Evolutionary conservation across 2,888 invertebrate species (phyloP), one percentile per base, ranked within the genome.

Genomic region (Drosophila ustulata): DNA sequence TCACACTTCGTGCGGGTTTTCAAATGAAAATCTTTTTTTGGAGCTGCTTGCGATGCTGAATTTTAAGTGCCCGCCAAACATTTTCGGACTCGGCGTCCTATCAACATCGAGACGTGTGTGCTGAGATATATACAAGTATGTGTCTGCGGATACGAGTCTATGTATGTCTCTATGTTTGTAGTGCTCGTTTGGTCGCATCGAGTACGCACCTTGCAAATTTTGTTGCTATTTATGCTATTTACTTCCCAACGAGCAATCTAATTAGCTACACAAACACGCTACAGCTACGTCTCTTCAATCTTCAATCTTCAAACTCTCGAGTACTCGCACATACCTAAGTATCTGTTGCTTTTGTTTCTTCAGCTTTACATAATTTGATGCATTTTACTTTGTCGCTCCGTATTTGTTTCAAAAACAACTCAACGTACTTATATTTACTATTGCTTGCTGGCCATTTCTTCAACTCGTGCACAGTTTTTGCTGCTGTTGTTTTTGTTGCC

Each of bases 321-420:
- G 46, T 47, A 8, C 26, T 18, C 6, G 26, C 11, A 37, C 37
- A 51, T 32, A 32, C 18, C 18, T 32, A 43, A 28, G 6, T 57
- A 23, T 57, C 37, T 49, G n/a, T 47, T 26, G 11, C 13, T 39
- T 45, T 45, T 26, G 28, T 49, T 41, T 66, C 34, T 28, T 18
- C 51, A 26, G 66, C 70, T 73, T 87, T 82, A 80, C 80, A 82
- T 76, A 80, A 78, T 84, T 87, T 80, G 74, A 82, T 87, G 85
- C 78, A 85, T 70, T 84, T 80, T 65, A 63, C 46, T 76, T 57
- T 49, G 65, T 43, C 37, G 34, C 34, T 59, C 50, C 62, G 56
- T 58, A 58, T 77, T 77, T 77, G 77, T 67, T 70, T 69, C 41
- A 65, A 66, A 64, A 65, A 23, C 23, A 6, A 51, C n/a, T 28